Evolutionary conservation across 2,888 invertebrate genomes (phyloP), one percentile per base, ranked within the genome.

Genomic region (Tachina lurida): DNA sequence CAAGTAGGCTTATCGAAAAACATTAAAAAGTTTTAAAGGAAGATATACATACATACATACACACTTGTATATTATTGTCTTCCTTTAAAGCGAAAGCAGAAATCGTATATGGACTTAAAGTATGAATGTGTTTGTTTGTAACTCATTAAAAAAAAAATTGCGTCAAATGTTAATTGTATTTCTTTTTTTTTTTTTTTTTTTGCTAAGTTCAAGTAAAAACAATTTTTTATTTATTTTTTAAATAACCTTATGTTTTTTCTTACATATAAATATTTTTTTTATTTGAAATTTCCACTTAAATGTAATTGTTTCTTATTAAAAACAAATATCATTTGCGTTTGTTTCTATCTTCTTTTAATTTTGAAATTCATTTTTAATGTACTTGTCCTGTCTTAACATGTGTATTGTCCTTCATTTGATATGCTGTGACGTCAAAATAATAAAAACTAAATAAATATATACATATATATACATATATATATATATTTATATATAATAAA

Each of bases 301-400:
- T 84, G 67, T 82, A 70, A 75, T 86, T 92, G 91, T 92, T 91
- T 92, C 90, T 90, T 90, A 90, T 88, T 85, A 90, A 89, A 89
- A 87, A 71, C 47, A 31, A 49, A 63, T 31, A 43, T 47, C 71
- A 79, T 84, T 78, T 83, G 68, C 70, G 76, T 86, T 80, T 86
- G 76, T 86, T 86, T 86, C 86, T 86, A 74, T 85, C 84, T 85
- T 85, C 81, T 80, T 84, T 80, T 87, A 79, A 71, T 76, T 68
- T 31, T 63, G 56, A 87, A 77, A 74, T 84, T 73, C 54, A 78
- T 83, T 87, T 87, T 87, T 62, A 84, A 84, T 87, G 78, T 87
- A 84, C 81, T 81, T 87, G 87, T 87, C 87, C 87, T 87, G 87
- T 86, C 84, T 86, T 86, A 82, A 85, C 84, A 87, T 87, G 87